A percentile compares a stretch with the other conserved stretches of the same genome.
Conservation (phyloP, 2,797 vertebrate genomes). For the Enteromius fasciolatus region DNA sequence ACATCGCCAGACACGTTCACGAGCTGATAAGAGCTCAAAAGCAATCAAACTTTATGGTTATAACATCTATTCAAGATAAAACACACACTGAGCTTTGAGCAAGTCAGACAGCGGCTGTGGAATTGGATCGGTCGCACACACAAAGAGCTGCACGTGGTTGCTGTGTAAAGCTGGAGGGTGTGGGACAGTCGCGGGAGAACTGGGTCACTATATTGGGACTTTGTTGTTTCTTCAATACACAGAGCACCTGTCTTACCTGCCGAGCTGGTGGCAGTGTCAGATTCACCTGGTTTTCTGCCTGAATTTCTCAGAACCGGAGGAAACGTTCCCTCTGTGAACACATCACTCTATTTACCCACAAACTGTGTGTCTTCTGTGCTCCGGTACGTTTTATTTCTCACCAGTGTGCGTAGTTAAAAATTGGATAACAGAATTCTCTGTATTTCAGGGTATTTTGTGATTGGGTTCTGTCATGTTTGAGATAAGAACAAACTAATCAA, state of each 20-base stretch:
- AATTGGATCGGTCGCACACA: background rate
- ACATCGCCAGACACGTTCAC: conserved; percentile 18
- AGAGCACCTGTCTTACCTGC: conserved; percentile 31
- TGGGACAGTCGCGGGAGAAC: background rate
- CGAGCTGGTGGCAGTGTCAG: background rate
- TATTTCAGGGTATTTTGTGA: conserved; percentile 24
- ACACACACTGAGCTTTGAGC: conserved; percentile 32
- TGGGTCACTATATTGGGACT: background rate
- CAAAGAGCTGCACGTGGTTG: background rate
- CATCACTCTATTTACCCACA: background rate
- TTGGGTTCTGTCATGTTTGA: conserved; percentile 4
- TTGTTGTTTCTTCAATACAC: conserved; percentile 5
- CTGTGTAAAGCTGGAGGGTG: background rate
- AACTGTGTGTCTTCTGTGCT: background rate
- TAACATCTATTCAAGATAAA: conserved; percentile 38
- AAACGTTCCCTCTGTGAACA: background rate
- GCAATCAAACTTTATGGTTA: conserved; percentile 37
- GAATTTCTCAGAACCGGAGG: conserved; percentile 5
- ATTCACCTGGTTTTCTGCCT: conserved; percentile 15
- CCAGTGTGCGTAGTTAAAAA: background rate
- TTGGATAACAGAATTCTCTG: conserved; percentile 16
- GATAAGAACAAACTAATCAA: conserved; percentile 39
- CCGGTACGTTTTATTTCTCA: background rate
- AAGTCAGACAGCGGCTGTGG: background rate
- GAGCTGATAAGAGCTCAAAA: conserved; percentile 36